Conservation (phyloP, 2,888 invertebrate genomes). For the Xanthia icteritia region DNA sequence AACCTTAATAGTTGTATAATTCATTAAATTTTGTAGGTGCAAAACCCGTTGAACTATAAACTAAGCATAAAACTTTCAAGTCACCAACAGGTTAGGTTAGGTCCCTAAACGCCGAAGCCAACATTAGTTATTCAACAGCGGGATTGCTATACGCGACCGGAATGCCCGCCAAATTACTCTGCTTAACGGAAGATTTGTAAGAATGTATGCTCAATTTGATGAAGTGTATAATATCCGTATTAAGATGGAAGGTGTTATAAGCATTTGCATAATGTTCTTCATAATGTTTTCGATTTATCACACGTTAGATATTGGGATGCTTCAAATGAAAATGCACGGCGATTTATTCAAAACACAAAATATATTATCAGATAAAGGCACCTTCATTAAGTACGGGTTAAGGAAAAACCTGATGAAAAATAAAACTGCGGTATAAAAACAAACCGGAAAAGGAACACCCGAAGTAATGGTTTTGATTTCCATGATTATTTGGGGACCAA, state of each 20-base stretch:
- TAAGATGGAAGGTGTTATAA: conserved; percentile 4
- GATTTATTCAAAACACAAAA: conserved; percentile 1
- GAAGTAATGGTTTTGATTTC: conserved; percentile 46
- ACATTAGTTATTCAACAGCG: conserved; percentile 57
- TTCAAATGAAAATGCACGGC: neutral
- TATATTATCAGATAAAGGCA: neutral
- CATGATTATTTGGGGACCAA: conserved; percentile 38
- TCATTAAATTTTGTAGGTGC: conserved; percentile 13
- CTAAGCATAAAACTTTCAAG: conserved; percentile 40
- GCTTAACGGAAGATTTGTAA: conserved; percentile 48
- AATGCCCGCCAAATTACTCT: conserved; percentile 47
- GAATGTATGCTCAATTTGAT: conserved; percentile 27
- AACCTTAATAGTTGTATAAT: neutral
- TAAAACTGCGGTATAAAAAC: conserved; percentile 8
- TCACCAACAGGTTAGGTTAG: conserved; percentile 54
- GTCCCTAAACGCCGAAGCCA: conserved; percentile 37
- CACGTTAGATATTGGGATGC: neutral
- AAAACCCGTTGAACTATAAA: conserved; percentile 30
- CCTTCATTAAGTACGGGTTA: conserved; percentile 8
- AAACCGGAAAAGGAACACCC: conserved; percentile 3
- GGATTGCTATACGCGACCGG: conserved; percentile 43
- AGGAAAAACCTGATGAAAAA: conserved; percentile 9
- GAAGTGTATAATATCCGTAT: conserved; percentile 26
- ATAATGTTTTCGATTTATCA: conserved; percentile 18
- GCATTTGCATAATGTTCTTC: neutral